Base-by-base conservation (phyloP, 2,113 vertebrate genomes). In the Coturnix japonica region DNA sequence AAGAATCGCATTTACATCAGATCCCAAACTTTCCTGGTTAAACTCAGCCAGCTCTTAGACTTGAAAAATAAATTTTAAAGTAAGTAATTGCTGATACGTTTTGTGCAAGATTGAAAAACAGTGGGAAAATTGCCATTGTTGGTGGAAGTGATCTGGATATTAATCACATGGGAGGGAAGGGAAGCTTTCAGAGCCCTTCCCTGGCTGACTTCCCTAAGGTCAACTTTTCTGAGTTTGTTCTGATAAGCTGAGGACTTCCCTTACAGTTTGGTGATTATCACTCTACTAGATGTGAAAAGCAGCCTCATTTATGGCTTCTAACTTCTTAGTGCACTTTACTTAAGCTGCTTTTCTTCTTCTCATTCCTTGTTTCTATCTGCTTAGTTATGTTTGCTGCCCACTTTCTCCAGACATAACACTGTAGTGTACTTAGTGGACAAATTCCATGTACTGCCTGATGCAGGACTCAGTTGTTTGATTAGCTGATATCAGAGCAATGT, bases 281-380 rank as follows among this genome's bases (percentile, higher is more conserved):
- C n/a, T 53, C n/a, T 47, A 0, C 4, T 10, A 35, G 35, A 39
- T 74, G 56, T 64, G 44, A 71, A 44, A 64, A 75, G 1, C 16
- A 21, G 5, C 33, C 7, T 75, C 3, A 23, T 18, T 7, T 65
- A 9, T 57, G 35, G 11, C 25, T 57, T 85, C 65, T 43, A 3
- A 2, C 22, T 85, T 44, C n/a, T 26, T 15, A 0, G 1, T 2
- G 21, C 3, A 1, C 7, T 64, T 51, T 47, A 39, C 11, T 63
- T 61, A 2, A 6, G 9, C 2, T 84, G 28, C 10, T 66, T 59
- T 60, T 31, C 35, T 71, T 57, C 49, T 25, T 19, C 46, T 87
- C 4, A 0, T 8, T 64, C 21, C 18, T 37, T 23, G 9, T 44
- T 75, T 21, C 12, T 84, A 4, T 4, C 6, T 54, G 1, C 7